Base-by-base conservation (phyloP, 1,140 invertebrate species). In the Eciton burchellii region DNA sequence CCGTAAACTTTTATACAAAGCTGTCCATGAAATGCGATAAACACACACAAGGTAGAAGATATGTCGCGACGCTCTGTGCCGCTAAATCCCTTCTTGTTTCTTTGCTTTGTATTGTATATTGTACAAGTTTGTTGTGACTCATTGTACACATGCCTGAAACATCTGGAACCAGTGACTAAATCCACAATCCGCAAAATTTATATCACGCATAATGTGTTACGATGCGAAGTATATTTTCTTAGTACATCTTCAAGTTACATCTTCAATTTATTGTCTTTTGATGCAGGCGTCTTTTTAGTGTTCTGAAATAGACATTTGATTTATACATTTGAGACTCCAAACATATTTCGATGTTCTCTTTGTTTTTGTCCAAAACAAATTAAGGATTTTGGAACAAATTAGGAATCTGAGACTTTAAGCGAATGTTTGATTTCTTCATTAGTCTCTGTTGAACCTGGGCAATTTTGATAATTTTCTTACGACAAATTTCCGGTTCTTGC, bases 21-120 rank as follows among this genome's bases (percentile, higher is more conserved):
- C 66, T 68, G 72, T 56, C 49, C 65, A 57, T 52, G 73, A 85
- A 83, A 72, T 52, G 68, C 63, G 84, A 85, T 85, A 79, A 85
- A 83, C 82, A 49, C 56, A 83, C 72, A 47, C 49, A 57, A 62
- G 24, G 35, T 79, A 70, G 74, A 70, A 79, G 56, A 79, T 47
- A 56, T 12, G 29, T 26, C 47, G 29, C 47, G 41, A 52, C 47
- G 14, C 60, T 66, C 60, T 35, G 21, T 29, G 62, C 26, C n/a
- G 59, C 21, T 41, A 63, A 73, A 26, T 35, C 6, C 35, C 35
- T 35, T 6, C 35, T 6, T 35, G 35, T 35, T 35, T 19, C 59
- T 65, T 19, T 26, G 14, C 12, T 74, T 74, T 74, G 21, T 65
- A 35, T n/a, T 43, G 12, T 49, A 63, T 26, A 49, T 56, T 56